Evolutionary conservation across 2,888 invertebrate genomes (phyloP).

Genomic region (Erannis defoliaria): DNA sequence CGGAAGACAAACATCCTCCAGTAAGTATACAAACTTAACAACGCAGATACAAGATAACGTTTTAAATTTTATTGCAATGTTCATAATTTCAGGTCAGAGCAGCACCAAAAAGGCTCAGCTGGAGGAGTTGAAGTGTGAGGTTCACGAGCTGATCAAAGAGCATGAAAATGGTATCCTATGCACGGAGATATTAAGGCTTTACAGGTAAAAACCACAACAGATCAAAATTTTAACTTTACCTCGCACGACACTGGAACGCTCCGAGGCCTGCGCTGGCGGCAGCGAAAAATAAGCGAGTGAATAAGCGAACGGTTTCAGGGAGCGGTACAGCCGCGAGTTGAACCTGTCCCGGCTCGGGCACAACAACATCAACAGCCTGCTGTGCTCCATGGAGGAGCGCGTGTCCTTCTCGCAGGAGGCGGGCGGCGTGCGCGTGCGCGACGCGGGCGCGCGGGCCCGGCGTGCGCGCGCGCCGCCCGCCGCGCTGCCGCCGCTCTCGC

Average conservation of each 20-base stretch:
- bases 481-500: constrained; percentile 30
- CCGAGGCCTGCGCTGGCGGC: too few species aligned
- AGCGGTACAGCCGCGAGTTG: constrained; percentile 67
- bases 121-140: constrained; percentile 62
- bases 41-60: too few species aligned
- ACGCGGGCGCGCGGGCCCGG: constrained; percentile 24
- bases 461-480: constrained; percentile 27
- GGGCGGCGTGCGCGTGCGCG: constrained; percentile 27
- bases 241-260: background rate
- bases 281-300: too few species aligned
- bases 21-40: constrained; percentile 54
- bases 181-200: constrained; percentile 71
- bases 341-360: constrained; percentile 65
- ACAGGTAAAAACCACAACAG: constrained; percentile 62
- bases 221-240: background rate
- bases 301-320: constrained; percentile 51
- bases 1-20: constrained; percentile 62
- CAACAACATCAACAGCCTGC: constrained; percentile 66
- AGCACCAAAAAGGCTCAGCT: constrained; percentile 53
- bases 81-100: constrained; percentile 51
- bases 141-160: constrained; percentile 63
- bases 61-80: constrained; percentile 19
- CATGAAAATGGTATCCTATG: constrained; percentile 79
- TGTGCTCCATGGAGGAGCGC: constrained; percentile 54
- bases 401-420: constrained; percentile 45